phyloP scores from a whole-genome alignment of 2,888 invertebrate species.

The Lasioglossum lativentre region DNA sequence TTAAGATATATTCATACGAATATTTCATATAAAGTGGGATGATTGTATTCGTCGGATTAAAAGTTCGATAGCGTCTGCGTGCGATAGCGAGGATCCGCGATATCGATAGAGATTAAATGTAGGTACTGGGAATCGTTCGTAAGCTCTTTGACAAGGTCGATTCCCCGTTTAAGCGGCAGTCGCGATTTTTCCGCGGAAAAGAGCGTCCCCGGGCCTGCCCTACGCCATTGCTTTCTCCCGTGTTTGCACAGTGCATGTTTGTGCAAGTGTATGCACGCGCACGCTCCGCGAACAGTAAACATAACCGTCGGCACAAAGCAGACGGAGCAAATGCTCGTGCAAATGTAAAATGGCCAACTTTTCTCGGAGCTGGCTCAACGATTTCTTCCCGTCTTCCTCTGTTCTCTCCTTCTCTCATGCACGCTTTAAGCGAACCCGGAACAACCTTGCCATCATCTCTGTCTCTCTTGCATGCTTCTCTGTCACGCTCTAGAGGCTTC shows the following conservation, averaged over 20 bases:
- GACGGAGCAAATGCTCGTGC: slow-evolving; percentile 49
- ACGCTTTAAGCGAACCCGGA: slow-evolving; percentile 22
- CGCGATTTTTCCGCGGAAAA: slow-evolving; percentile 29
- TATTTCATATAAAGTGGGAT: too few species aligned
- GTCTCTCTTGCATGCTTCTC: background rate
- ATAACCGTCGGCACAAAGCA: slow-evolving; percentile 60
- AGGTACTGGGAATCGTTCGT: background rate
- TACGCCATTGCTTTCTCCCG: background rate
- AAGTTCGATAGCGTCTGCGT: too few species aligned
- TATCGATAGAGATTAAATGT: background rate
- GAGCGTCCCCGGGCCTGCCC: slow-evolving; percentile 5
- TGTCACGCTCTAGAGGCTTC: background rate
- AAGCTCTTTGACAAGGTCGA: background rate
- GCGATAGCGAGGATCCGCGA: background rate
- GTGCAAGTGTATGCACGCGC: slow-evolving; percentile 28
- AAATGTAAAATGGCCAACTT: slow-evolving; percentile 71
- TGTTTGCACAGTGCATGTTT: slow-evolving; percentile 43
- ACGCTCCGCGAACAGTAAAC: slow-evolving; percentile 47
- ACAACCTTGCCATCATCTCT: slow-evolving; percentile 5
- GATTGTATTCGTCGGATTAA: too few species aligned
- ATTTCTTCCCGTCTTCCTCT: slow-evolving; percentile 28
- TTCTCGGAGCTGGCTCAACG: slow-evolving; percentile 49
- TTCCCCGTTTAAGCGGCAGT: background rate
- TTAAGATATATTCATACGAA: too few species aligned
- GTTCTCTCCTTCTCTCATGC: slow-evolving; percentile 9